These are phyloP conservation scores for Drosophila diplacantha DNA, from an alignment of 2,888 invertebrate species.

Conservation along the genomic window DNA sequence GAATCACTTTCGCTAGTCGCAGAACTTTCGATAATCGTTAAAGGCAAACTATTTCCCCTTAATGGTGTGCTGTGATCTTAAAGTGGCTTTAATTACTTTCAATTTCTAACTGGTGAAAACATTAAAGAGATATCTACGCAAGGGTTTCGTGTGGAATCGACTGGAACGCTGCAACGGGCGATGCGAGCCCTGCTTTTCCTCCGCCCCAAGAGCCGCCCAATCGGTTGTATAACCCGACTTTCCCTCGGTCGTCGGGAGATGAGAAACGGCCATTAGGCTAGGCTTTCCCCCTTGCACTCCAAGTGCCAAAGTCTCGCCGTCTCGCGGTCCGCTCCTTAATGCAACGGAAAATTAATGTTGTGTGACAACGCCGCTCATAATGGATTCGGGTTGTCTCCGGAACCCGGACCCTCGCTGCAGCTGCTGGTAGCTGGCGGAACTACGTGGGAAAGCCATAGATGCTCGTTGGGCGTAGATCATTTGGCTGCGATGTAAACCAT, in stretches of 20 bases:
- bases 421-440: conserved; percentile 4
- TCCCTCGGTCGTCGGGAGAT: conserved; percentile 18
- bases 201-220: conserved; percentile 8
- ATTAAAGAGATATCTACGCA: conserved; percentile 45
- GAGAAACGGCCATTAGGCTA: conserved; percentile 22
- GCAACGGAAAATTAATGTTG: conserved; percentile 36
- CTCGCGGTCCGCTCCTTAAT: conserved; percentile 36
- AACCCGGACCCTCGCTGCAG: conserved; percentile 5
- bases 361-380: conserved; percentile 37
- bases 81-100: conserved; percentile 2
- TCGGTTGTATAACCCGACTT: conserved; percentile 32
- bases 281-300: conserved; percentile 18
- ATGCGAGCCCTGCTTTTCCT: conserved; percentile 1
- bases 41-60: background rate
- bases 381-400: conserved; percentile 11
- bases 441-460: conserved; percentile 16
- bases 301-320: conserved; percentile 3
- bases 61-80: conserved; percentile 1
- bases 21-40: conserved; percentile 16
- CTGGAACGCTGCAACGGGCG: conserved; percentile 16
- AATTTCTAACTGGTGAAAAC: conserved; percentile 23
- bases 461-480: background rate
- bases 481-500: background rate
- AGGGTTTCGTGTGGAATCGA: conserved; percentile 33
- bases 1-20: conserved; percentile 7